Evolutionary conservation across 2,797 vertebrate genomes (phyloP), one percentile per base, ranked within the genome.

Genomic region (Lutjanus campechanus): DNA sequence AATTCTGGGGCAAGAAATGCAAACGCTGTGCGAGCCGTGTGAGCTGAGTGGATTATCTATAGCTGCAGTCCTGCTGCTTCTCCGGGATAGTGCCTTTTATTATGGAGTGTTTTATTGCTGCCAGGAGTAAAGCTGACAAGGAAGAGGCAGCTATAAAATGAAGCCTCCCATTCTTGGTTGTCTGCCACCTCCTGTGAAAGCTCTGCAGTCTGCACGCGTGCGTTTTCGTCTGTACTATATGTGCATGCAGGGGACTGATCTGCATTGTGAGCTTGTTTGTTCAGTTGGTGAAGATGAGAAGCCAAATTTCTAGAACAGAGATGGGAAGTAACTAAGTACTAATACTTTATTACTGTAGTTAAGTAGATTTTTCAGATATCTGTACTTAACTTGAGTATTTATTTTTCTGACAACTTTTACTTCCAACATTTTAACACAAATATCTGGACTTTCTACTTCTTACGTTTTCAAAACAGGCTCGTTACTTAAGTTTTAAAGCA

Each of bases 51-150:
- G 93, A 95, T 96, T 94, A 95, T 93, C 92, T 92, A 81, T 91
- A 88, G 93, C 89, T 82, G 88, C 90, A 88, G 90, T 91, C 91
- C 86, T 87, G 89, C 91, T 92, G 91, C 89, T 88, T 92, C 92
- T 90, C 83, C 76, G 87, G 93, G 86, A 91, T 93, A 89, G 84
- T 66, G 89, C 88, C 92, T 95, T 95, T 95, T 95, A 95, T 95
- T 95, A 94, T 94, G 93, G 91, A 94, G 92, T 94, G 93, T 94
- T 95, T 96, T 95, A 95, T 94, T 95, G 93, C 92, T 92, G 93
- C 89, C 82, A 85, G 89, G 89, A 93, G 93, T 90, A 91, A 92
- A 91, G 92, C 93, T 93, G 94, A 94, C 93, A 95, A 94, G 93
- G 90, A 94, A 92, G 91, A 94, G 81, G 92, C 91, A 89, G 93